Evolutionary conservation across 2,113 vertebrate species (phyloP), one percentile per base, ranked within the genome.

Genomic region (Clarias magur): DNA sequence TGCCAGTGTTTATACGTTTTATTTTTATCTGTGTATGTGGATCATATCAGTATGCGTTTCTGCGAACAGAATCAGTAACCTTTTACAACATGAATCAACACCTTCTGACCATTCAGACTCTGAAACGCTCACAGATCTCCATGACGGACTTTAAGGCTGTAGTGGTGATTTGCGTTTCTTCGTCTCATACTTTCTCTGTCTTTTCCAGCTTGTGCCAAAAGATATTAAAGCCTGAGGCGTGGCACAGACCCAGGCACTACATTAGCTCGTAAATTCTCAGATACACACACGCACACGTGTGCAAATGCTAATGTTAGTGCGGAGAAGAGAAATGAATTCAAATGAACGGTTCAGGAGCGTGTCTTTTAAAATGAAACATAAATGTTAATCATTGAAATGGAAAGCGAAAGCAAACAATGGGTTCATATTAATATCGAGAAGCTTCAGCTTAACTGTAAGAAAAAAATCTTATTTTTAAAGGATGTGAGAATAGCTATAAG

Each of bases 201-300:
- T 27, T 67, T 27, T 27, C 63, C 65, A 8, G 21, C 19, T 0
- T n/a, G 25, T 25, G 3, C 25, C 1, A 11, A 13, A 25, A n/a
- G 68, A 75, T 84, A 84, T 73, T 73, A 53, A 79, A 54, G 48
- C 60, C 84, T 67, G 27, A 25, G 72, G 59, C 83, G 42, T 34
- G 21, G 12, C 27, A 73, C 25, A 63, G 9, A 13, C 4, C 56
- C 25, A 85, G 4, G 13, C 15, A 85, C 34, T 65, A 65, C 17
- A 85, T 12, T n/a, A 60, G 56, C 83, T 57, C 23, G 16, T 38
- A 59, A 56, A 59, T 34, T 60, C 25, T 34, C 82, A 34, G 15
- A 21, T 12, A 27, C 42, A 30, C 54, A 72, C 17, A 19, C 38
- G 21, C 53, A 72, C 65, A 84, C 13, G 9, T 38, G 25, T 70